Evolutionary conservation across 2,797 vertebrate species (phyloP).

Genomic region (Ficedula albicollis): DNA sequence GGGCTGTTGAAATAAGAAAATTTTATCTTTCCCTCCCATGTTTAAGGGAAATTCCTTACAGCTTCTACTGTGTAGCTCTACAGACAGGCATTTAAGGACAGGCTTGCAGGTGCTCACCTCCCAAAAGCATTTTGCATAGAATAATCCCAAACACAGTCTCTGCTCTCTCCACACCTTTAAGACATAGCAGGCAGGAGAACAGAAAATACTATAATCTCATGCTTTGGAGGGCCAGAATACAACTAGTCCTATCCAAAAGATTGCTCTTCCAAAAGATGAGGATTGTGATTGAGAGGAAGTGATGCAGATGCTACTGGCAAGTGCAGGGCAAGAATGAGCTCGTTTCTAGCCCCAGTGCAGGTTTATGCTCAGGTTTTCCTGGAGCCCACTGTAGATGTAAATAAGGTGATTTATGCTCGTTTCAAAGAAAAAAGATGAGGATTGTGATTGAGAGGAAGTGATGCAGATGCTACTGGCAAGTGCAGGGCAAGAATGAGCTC

Average conservation of each 20-base stretch:
- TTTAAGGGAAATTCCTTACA: neutral
- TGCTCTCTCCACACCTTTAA: neutral
- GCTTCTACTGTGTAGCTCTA: neutral
- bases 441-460: neutral
- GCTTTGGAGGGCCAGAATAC: neutral
- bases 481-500: neutral
- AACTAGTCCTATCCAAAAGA: neutral
- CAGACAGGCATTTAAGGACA: neutral
- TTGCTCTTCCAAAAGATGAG: neutral
- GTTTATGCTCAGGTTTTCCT: neutral
- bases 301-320: neutral
- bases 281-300: neutral
- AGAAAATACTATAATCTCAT: neutral
- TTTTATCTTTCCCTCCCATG: neutral
- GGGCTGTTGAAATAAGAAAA: neutral
- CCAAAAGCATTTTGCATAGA: neutral
- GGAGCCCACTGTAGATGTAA: neutral
- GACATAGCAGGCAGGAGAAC: neutral
- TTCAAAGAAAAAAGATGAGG: neutral
- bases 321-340: neutral
- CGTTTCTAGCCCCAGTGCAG: neutral
- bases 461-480: neutral
- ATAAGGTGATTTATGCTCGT: accelerated
- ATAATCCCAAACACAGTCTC: neutral
- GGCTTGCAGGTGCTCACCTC: neutral